Evolutionary conservation across 2,113 vertebrate genomes (phyloP), one percentile per base, ranked within the genome.

Genomic region (Prochilodus magdalenae): DNA sequence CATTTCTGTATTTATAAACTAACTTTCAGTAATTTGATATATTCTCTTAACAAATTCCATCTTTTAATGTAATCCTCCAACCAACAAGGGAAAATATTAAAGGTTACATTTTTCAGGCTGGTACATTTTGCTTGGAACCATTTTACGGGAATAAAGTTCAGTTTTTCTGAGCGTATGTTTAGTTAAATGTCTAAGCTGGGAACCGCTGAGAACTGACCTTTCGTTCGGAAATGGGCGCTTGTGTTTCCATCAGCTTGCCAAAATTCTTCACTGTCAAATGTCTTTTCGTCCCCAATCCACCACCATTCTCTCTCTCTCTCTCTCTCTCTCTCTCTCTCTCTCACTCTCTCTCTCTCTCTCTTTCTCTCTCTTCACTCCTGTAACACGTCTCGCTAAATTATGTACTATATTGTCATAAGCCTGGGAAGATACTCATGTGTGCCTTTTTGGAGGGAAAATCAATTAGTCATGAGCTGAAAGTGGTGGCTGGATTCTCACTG

Each of bases 391-490:
- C 40, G 27, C 53, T 82, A 71, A 77, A 82, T 77, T 67, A 70
- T 70, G 75, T 66, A 75, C 55, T 47, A 77, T 70, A 71, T 62
- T 77, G 65, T 82, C 53, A 82, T 44, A 26, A 44, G 65, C 67
- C 74, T 77, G 74, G 81, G 75, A 82, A 82, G 53, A 47, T 67
- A 70, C 40, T 71, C 53, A 71, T n/a, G 73, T 27, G 33, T 62
- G 40, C 69, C 65, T 66, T 33, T 74, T 76, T 65, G 10, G 74
- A 75, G 82, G 75, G 80, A 77, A 60, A 85, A 74, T 85, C 79
- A 72, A 78, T 80, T 40, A 82, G 74, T 79, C 57, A 83, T 75
- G 70, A 86, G 33, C 57, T 55, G 57, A 60, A 29, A 86, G 66
- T 53, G 63, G 55, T 26, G 60, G 8, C 78, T 88, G 71, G 27